These are phyloP conservation scores for Diplolepis rosae DNA, from an alignment of 2,888 invertebrate species.

Conservation along the genomic window DNA sequence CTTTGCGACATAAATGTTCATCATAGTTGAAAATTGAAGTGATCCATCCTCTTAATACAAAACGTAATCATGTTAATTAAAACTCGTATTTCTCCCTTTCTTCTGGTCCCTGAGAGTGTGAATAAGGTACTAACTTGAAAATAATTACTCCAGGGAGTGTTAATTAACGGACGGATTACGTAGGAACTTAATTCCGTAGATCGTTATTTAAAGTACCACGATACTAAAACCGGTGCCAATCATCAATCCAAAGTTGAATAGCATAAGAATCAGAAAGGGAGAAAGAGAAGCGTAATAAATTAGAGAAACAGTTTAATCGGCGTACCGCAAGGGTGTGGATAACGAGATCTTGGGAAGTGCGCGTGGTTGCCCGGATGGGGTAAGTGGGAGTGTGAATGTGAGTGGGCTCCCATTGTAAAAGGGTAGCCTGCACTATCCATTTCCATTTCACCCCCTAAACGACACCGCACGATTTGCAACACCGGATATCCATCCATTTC, in stretches of 20 bases:
- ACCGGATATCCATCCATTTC: conserved; percentile 71
- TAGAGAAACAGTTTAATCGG: conserved; percentile 48
- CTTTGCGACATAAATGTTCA: no score
- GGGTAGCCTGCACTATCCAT: conserved; percentile 66
- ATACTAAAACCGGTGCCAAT: background rate
- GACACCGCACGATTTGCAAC: conserved; percentile 70
- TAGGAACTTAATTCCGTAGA: background rate
- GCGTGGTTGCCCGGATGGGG: conserved; percentile 65
- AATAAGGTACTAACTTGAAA: background rate
- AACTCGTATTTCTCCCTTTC: background rate
- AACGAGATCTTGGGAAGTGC: conserved; percentile 67
- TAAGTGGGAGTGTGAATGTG: conserved; percentile 64
- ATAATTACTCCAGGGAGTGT: background rate
- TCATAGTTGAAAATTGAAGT: no score
- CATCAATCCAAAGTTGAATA: background rate
- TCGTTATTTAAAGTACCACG: background rate
- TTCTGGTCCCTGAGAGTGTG: background rate
- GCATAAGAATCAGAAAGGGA: background rate
- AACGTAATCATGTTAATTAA: background rate
- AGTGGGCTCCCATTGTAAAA: conserved; percentile 63
- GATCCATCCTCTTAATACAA: background rate
- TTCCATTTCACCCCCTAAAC: conserved; percentile 66
- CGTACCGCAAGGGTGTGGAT: conserved; percentile 69
- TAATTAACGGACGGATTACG: background rate
- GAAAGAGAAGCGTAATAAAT: background rate